These are phyloP conservation scores for Drosophila mimetica DNA, from an alignment of 2,888 invertebrate species.

Conservation along the genomic window DNA sequence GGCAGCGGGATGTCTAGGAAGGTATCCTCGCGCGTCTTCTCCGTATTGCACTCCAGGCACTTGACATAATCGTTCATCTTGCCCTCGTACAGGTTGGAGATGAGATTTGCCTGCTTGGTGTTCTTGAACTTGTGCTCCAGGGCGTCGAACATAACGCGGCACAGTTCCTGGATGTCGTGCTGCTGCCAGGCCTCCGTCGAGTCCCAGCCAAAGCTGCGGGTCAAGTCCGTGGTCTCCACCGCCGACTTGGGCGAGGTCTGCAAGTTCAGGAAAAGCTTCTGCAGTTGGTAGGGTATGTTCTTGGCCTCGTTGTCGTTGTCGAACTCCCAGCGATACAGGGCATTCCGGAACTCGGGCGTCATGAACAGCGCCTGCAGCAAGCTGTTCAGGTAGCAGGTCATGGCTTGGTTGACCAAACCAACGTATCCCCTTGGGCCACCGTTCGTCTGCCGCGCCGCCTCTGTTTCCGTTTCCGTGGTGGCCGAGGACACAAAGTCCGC, in stretches of 20 bases:
- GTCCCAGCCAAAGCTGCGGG: conserved; percentile 95
- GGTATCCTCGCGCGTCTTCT: conserved; percentile 92
- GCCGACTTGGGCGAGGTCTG: conserved; percentile 92
- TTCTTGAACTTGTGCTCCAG: conserved; percentile 93
- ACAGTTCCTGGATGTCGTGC: conserved; percentile 95
- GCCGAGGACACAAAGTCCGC: conserved; percentile 51
- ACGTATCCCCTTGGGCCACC: conserved; percentile 85
- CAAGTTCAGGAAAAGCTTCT: conserved; percentile 92
- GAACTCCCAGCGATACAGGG: conserved; percentile 93
- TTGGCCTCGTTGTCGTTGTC: conserved; percentile 88
- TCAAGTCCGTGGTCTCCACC: conserved; percentile 94
- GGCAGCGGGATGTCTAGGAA: conserved; percentile 94
- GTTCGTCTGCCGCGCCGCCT: conserved; percentile 17
- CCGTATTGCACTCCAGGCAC: conserved; percentile 93
- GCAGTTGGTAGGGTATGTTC: conserved; percentile 94
- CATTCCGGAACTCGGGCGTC: conserved; percentile 96
- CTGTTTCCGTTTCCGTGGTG: conserved; percentile 50
- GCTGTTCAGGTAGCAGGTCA: conserved; percentile 96
- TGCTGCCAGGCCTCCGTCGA: conserved; percentile 96
- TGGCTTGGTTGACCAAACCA: conserved; percentile 94
- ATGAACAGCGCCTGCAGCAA: conserved; percentile 94
- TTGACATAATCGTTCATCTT: conserved; percentile 95
- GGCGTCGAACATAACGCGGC: conserved; percentile 95
- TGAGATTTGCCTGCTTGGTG: conserved; percentile 92
- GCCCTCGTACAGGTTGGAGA: conserved; percentile 91